phyloP scores from a whole-genome alignment of 2,888 invertebrate species.

The Tethea ocularis region DNA sequence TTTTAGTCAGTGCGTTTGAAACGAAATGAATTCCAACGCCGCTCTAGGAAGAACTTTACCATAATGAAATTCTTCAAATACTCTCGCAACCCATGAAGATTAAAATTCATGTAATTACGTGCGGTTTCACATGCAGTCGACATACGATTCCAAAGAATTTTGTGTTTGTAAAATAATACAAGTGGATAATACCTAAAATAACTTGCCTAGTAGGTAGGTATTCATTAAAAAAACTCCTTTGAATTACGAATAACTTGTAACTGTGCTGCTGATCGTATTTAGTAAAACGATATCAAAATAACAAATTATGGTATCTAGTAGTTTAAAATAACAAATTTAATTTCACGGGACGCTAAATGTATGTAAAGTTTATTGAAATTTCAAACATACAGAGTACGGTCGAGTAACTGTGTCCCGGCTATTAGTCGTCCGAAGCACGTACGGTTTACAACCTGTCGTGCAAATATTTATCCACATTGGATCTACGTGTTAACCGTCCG shows the following conservation, averaged over 20 bases:
- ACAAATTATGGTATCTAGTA: conserved; percentile 11
- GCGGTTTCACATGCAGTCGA: conserved; percentile 39
- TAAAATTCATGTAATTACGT: conserved; percentile 73
- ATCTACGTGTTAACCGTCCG: conserved; percentile 75
- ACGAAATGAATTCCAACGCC: conserved; percentile 68
- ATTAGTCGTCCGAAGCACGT: conserved; percentile 71
- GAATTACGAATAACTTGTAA: too few relatives aligned
- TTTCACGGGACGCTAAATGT: conserved; percentile 20
- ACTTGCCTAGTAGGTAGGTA: background rate
- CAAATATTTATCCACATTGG: conserved; percentile 81
- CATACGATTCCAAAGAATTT: conserved; percentile 4
- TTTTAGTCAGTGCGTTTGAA: conserved; percentile 61
- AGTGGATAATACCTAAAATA: background rate
- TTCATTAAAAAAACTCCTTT: background rate
- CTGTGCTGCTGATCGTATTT: too few relatives aligned
- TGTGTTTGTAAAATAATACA: background rate
- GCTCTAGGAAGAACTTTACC: conserved; percentile 66
- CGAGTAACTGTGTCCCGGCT: conserved; percentile 69
- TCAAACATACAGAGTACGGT: conserved; percentile 49
- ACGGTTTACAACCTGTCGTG: conserved; percentile 76
- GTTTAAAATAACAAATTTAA: conserved; percentile 25
- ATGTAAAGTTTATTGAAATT: conserved; percentile 52
- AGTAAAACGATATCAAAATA: too few relatives aligned
- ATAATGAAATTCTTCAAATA: conserved; percentile 82
- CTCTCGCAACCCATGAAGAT: conserved; percentile 59